Conservation (phyloP, 2,113 vertebrate genomes). For the Cololabis saira region DNA sequence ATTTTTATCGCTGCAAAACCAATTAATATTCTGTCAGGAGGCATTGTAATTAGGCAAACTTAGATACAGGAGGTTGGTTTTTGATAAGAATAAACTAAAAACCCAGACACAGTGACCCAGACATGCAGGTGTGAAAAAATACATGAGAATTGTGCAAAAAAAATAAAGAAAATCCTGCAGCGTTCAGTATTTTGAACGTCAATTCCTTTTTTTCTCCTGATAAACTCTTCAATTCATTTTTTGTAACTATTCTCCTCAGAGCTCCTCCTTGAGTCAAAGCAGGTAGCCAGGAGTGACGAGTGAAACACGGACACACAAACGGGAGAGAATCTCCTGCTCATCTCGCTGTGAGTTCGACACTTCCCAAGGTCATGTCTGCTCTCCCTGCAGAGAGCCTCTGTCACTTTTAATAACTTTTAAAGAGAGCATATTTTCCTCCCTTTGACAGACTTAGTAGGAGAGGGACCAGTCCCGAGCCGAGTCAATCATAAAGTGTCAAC, state of each 20-base stretch:
- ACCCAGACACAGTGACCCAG: no score
- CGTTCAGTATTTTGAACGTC: no score
- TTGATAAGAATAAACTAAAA: no score
- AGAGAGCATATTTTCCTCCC: conserved; percentile 46
- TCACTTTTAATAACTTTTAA: conserved; percentile 73
- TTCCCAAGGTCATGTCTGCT: conserved; percentile 64
- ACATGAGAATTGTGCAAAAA: no score
- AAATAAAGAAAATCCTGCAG: no score
- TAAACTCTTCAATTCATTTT: background rate
- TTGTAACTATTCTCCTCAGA: conserved; percentile 41
- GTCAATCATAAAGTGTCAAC: conserved; percentile 58
- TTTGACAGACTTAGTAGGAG: conserved; percentile 51
- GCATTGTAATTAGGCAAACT: no score
- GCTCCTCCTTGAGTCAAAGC: conserved; percentile 34
- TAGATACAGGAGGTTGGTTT: no score
- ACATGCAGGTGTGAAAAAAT: no score
- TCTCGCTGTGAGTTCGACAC: conserved; percentile 33
- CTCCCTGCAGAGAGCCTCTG: conserved; percentile 60
- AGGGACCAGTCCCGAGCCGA: conserved; percentile 51
- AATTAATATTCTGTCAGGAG: no score
- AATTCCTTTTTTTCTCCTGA: background rate
- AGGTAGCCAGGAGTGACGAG: conserved; percentile 28
- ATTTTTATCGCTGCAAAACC: no score
- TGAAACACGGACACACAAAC: conserved; percentile 25
- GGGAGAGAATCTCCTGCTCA: conserved; percentile 30